phyloP scores from a whole-genome alignment of 1,140 invertebrate species.

The Drosophila pandora region DNA sequence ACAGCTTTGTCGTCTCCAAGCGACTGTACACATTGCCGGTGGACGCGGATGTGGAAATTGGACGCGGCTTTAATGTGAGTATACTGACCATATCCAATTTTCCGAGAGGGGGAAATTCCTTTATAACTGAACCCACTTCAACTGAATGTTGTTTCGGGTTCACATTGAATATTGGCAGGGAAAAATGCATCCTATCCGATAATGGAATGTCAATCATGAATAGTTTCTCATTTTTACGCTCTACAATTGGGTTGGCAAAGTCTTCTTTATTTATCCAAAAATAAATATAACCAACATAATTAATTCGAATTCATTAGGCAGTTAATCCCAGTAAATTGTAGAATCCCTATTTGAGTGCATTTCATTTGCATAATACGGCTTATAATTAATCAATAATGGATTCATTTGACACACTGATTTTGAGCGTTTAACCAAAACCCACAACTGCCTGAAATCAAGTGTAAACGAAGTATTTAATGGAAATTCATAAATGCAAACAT shows the following conservation, averaged over 20 bases:
- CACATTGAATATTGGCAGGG: too few relatives aligned
- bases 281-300: not conserved
- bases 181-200: too few relatives aligned
- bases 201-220: too few relatives aligned
- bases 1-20: constrained; percentile 83
- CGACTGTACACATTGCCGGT: constrained; percentile 75
- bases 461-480: constrained; percentile 32
- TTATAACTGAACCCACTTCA: not conserved
- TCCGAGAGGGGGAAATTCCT: not conserved
- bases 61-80: constrained; percentile 83
- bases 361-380: not conserved
- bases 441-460: not conserved
- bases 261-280: too few relatives aligned
- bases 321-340: not conserved
- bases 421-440: not conserved
- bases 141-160: not conserved
- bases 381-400: not conserved
- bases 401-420: not conserved
- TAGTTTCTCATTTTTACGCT: too few relatives aligned
- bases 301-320: not conserved
- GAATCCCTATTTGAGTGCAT: not conserved
- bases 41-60: constrained; percentile 82
- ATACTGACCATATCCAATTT: constrained; percentile 30
- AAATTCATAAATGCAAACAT: constrained; percentile 36
- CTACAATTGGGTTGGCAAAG: too few relatives aligned